phyloP scores from a whole-genome alignment of 2,888 invertebrate genomes.

The Bellardia bayeri region DNA sequence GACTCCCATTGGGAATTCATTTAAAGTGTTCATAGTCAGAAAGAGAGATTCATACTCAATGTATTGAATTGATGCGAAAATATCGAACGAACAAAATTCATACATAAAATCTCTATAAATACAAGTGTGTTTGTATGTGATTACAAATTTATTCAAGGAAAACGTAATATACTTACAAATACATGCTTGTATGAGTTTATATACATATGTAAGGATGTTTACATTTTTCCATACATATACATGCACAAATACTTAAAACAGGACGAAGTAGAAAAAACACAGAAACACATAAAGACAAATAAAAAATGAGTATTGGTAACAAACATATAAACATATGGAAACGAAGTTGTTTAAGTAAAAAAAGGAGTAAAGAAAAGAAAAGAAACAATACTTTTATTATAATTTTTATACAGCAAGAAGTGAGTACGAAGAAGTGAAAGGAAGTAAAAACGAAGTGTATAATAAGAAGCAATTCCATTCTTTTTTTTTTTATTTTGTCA shows the following conservation, averaged over 20 bases:
- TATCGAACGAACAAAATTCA: slow-evolving; percentile 46
- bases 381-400: slow-evolving; percentile 64
- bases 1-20: slow-evolving; percentile 76
- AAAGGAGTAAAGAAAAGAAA: not conserved
- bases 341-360: slow-evolving; percentile 51
- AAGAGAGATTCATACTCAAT: slow-evolving; percentile 68
- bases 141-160: slow-evolving; percentile 72
- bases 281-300: not conserved
- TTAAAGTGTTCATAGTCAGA: slow-evolving; percentile 70
- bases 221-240: slow-evolving; percentile 3
- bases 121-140: slow-evolving; percentile 48
- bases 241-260: slow-evolving; percentile 2
- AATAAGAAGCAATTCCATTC: slow-evolving; percentile 22
- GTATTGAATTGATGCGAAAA: slow-evolving; percentile 67
- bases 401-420: slow-evolving; percentile 41
- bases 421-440: not conserved
- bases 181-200: slow-evolving; percentile 43
- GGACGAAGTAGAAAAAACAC: not conserved
- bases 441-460: slow-evolving; percentile 15
- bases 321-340: slow-evolving; percentile 55
- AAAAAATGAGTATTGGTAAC: slow-evolving; percentile 29
- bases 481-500: slow-evolving; percentile 34
- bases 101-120: no score
- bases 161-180: slow-evolving; percentile 65
- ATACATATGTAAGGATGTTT: slow-evolving; percentile 23